Conservation (phyloP, 2,113 vertebrate species). For the Cichladusa arquata region DNA sequence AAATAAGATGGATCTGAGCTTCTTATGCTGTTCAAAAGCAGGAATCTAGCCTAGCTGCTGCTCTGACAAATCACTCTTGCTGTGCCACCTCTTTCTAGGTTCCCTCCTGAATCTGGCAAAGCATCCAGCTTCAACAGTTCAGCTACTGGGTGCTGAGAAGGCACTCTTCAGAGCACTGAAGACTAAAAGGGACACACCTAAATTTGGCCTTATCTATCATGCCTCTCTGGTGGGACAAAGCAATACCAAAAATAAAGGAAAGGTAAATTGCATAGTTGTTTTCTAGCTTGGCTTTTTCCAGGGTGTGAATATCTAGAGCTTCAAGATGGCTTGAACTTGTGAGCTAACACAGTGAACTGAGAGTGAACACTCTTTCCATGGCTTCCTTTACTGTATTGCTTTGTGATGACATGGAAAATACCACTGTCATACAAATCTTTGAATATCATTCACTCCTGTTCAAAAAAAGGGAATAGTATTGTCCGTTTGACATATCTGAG, state of each 20-base stretch:
- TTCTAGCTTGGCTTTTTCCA: background rate
- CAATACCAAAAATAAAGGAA: slow-evolving; percentile 94
- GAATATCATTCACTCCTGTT: background rate
- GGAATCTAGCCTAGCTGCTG: background rate
- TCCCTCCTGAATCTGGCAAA: slow-evolving; percentile 97
- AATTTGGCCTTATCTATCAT: slow-evolving; percentile 97
- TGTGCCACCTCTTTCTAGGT: slow-evolving; percentile 69
- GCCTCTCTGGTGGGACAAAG: slow-evolving; percentile 95
- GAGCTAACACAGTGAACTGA: background rate
- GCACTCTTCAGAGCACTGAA: slow-evolving; percentile 96
- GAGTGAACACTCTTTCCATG: background rate
- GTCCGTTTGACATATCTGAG: background rate
- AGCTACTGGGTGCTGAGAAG: slow-evolving; percentile 96
- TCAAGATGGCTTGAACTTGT: background rate
- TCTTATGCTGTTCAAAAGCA: background rate
- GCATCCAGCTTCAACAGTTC: slow-evolving; percentile 95
- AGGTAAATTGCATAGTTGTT: slow-evolving; percentile 73
- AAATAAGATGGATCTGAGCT: background rate
- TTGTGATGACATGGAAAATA: background rate
- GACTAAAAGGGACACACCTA: slow-evolving; percentile 93
- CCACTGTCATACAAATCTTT: background rate
- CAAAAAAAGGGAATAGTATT: background rate
- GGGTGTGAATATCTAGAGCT: background rate
- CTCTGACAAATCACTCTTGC: background rate
- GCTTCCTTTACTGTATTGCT: background rate